Percentiles rank a stretch among this genome's conserved stretches.
Conservation (phyloP, 2,113 vertebrate genomes). For the Salvelinus sp. region DNA sequence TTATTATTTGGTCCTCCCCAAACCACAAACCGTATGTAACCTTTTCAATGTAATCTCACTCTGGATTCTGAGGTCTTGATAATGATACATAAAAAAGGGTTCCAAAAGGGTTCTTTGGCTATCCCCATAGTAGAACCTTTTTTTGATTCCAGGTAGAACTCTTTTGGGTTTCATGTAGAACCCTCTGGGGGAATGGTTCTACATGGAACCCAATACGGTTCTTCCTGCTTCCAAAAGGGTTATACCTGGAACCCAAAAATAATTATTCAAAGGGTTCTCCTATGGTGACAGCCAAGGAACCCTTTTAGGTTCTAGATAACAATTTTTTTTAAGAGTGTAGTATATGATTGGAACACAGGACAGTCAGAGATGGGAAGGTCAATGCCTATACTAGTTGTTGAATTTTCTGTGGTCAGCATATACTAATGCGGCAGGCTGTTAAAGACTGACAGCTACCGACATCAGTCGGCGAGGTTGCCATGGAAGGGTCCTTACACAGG, state of each 20-base stretch:
- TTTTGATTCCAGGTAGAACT: too few species aligned
- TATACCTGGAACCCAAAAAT: too few species aligned
- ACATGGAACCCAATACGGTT: too few species aligned
- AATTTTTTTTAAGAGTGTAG: too few species aligned
- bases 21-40: slow-evolving; percentile 46
- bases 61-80: slow-evolving; percentile 52
- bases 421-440: slow-evolving; percentile 55
- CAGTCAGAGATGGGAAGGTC: slow-evolving; percentile 61
- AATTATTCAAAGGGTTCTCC: too few species aligned
- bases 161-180: too few species aligned
- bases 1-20: slow-evolving; percentile 48
- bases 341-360: slow-evolving; percentile 29
- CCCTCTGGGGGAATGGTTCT: too few species aligned
- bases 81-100: slow-evolving; percentile 46
- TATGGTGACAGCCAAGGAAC: too few species aligned
- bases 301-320: too few species aligned
- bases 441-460: slow-evolving; percentile 69
- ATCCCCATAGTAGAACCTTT: too few species aligned
- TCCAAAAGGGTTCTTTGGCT: too few species aligned
- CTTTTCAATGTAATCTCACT: slow-evolving; percentile 54
- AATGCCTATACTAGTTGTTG: slow-evolving; percentile 45
- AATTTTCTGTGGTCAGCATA: slow-evolving; percentile 58
- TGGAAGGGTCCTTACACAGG: slow-evolving; percentile 28
- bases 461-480: slow-evolving; percentile 28
- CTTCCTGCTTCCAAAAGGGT: too few species aligned